Base-by-base conservation (phyloP, 2,797 vertebrate species). In the Echiichthys vipera region DNA sequence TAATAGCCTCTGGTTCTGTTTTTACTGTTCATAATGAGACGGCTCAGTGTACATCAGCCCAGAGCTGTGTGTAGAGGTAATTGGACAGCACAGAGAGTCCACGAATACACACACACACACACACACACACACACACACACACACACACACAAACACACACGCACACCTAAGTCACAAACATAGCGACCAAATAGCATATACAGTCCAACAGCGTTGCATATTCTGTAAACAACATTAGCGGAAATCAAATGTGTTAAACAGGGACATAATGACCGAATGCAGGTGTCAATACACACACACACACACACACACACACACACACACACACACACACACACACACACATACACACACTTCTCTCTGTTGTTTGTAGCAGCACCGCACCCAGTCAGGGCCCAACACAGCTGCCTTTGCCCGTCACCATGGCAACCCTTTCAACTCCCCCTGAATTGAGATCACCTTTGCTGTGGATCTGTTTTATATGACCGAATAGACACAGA, bases 401-500 rank as follows among this genome's bases (percentile, higher is more conserved):
- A 50, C 20, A 39, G 30, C 72, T 65, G 74, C 81, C 75, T 83
- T 85, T 10, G 22, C 71, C 73, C 68, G 34, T 91, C 77, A 47
- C 89, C 88, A 90, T 91, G 87, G 87, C 84, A 90, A 92, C 91
- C 55, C 55, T 68, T 80, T 88, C 66, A 86, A 83, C 85, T 88
- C 65, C 66, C 71, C 64, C 72, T 32, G 30, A 66, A 51, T 66
- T 87, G 89, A 87, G 89, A 86, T 91, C 84, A 90, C 84, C 77
- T 82, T 84, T 74, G 37, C 51, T 76, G 72, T 66, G 66, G 22
- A 65, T 67, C 51, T 68, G 51, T 77, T 77, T 83, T 46, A 74
- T 46, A 13, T 32, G 75, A 29, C 50, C 46, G 53, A 56, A 58
- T 42, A 63, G 32, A 51, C 70, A 54, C 61, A 29, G 54, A 1